Conservation (phyloP, 2,888 invertebrate species). For the Philopedon plagiatum region DNA sequence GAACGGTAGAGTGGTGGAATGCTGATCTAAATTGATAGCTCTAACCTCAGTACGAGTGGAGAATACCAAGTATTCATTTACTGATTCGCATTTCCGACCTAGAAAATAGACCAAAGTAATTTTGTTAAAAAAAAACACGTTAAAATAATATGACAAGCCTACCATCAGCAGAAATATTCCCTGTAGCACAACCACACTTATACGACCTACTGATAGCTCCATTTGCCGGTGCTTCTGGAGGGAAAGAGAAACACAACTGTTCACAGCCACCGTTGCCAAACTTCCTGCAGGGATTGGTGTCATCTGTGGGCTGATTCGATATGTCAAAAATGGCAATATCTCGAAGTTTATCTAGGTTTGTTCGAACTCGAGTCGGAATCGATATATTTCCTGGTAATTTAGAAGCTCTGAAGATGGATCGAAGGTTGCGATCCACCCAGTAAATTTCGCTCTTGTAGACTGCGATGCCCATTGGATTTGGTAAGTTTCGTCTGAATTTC, state of each 20-base stretch:
- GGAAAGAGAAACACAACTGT: slow-evolving; percentile 95
- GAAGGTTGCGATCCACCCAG: slow-evolving; percentile 95
- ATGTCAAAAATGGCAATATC: slow-evolving; percentile 94
- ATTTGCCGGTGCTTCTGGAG: slow-evolving; percentile 72
- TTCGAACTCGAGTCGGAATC: slow-evolving; percentile 81
- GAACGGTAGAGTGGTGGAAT: slow-evolving; percentile 86
- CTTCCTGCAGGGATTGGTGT: slow-evolving; percentile 84
- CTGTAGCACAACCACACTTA: slow-evolving; percentile 94
- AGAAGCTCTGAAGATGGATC: slow-evolving; percentile 85
- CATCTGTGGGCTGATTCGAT: slow-evolving; percentile 88
- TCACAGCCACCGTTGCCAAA: slow-evolving; percentile 89
- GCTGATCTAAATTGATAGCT: slow-evolving; percentile 90
- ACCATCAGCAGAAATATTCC: slow-evolving; percentile 77
- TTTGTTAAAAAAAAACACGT: too few relatives aligned
- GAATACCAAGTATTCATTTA: slow-evolving; percentile 93
- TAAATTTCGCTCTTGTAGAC: slow-evolving; percentile 88
- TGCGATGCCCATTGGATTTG: slow-evolving; percentile 95
- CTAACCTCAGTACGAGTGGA: slow-evolving; percentile 95
- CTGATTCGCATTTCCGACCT: slow-evolving; percentile 80
- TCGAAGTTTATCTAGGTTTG: slow-evolving; percentile 87
- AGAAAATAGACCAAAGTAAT: not conserved
- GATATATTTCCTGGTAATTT: slow-evolving; percentile 82
- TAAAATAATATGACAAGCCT: not conserved
- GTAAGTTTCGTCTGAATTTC: slow-evolving; percentile 76
- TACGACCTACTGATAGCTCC: slow-evolving; percentile 68